Percentiles rank a stretch among this genome's conserved stretches.
These are phyloP conservation scores for Agelaius tricolor DNA, from an alignment of 2,113 vertebrate genomes.

Conservation along the genomic window DNA sequence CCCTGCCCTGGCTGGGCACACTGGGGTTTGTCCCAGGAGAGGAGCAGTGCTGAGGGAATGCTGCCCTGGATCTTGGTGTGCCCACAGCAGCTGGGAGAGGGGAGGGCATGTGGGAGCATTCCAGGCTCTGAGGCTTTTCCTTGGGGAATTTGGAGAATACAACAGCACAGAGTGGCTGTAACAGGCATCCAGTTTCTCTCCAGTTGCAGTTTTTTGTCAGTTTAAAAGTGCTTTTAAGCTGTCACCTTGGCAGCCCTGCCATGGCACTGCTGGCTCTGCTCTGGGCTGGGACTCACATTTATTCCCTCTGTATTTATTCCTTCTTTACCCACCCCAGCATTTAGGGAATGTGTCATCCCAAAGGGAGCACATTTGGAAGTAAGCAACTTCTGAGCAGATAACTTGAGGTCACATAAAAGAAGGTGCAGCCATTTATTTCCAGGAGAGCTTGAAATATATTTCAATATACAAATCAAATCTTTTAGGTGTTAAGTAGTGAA, in stretches of 20 bases:
- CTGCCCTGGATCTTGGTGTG: accelerated
- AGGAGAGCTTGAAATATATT: neutral
- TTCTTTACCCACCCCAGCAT: neutral
- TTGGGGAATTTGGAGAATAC: neutral
- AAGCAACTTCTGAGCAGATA: neutral
- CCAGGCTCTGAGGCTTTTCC: accelerated
- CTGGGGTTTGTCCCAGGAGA: neutral
- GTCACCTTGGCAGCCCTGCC: neutral
- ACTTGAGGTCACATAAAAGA: neutral
- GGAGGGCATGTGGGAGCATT: neutral
- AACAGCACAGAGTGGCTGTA: accelerated
- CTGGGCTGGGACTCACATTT: neutral
- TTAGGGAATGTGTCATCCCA: neutral
- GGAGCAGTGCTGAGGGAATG: neutral
- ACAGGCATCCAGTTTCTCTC: neutral
- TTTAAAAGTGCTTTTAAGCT: neutral
- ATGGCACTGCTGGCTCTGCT: neutral
- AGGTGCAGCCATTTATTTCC: neutral
- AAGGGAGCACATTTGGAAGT: neutral
- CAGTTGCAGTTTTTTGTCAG: neutral
- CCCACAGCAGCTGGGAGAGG: neutral
- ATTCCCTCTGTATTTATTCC: neutral
- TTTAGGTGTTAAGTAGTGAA: neutral
- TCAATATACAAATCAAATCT: neutral
- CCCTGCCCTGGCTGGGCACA: neutral